Conservation (phyloP, 2,113 vertebrate species). For the Nothobranchius furzeri region DNA sequence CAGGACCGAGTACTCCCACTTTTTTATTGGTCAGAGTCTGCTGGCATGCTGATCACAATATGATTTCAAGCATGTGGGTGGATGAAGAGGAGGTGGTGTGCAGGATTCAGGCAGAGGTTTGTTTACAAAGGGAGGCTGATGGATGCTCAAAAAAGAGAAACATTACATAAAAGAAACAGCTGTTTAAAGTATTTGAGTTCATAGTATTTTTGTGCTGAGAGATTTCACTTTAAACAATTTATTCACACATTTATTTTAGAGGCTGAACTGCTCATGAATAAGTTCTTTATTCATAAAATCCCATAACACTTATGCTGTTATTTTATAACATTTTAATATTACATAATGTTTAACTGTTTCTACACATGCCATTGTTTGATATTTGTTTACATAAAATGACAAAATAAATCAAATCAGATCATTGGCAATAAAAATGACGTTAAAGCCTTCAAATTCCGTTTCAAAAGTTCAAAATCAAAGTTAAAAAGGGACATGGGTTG, state of each 20-base stretch:
- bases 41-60: conserved; percentile 73
- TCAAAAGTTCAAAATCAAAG: too few species aligned
- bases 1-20: conserved; percentile 75
- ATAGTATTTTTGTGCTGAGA: background rate
- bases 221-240: background rate
- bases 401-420: too few species aligned
- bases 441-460: too few species aligned
- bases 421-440: too few species aligned
- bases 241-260: background rate
- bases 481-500: too few species aligned
- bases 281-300: too few species aligned
- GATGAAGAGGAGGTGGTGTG: conserved; percentile 12
- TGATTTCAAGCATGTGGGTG: conserved; percentile 49
- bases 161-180: background rate
- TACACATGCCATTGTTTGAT: background rate
- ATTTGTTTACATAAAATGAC: too few species aligned
- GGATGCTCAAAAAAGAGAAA: background rate
- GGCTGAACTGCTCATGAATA: background rate
- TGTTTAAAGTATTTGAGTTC: background rate
- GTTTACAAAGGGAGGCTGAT: conserved; percentile 26
- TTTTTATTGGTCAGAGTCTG: conserved; percentile 73
- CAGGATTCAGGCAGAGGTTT: conserved; percentile 28
- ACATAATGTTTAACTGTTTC: too few species aligned
- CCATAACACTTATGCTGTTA: too few species aligned
- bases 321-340: too few species aligned